A percentile compares a stretch with the other conserved stretches of the same genome.
phyloP scores from a whole-genome alignment of 2,797 vertebrate species.

The Pyrocephalus nanus region DNA sequence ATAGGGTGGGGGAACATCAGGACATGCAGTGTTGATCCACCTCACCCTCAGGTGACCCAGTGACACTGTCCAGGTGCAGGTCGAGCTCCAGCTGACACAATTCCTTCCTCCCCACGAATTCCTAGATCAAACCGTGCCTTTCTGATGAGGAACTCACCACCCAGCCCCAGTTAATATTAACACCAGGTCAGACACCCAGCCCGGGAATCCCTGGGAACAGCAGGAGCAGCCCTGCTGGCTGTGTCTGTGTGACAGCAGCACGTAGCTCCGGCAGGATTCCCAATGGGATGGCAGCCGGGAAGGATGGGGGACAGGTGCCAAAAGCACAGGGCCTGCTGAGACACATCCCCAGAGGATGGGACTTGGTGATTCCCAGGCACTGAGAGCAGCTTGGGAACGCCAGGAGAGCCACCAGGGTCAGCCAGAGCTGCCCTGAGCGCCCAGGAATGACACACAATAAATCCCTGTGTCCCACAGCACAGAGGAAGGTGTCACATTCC shows the following conservation, averaged over 20 bases:
- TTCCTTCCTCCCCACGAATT: not conserved
- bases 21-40: not conserved
- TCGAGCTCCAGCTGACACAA: not conserved
- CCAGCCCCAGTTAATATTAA: not conserved
- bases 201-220: not conserved
- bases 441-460: not conserved
- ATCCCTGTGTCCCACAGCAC: not conserved
- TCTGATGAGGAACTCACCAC: not conserved
- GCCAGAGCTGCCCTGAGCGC: not conserved
- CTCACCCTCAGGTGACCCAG: not conserved
- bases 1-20: not conserved
- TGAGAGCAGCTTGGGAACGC: not conserved
- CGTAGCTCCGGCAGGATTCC: not conserved
- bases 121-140: not conserved
- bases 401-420: not conserved
- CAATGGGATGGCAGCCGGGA: not conserved
- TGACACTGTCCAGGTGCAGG: fast-evolving
- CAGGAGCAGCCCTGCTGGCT: not conserved
- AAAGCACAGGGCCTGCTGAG: not conserved
- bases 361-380: not conserved
- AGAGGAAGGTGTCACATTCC: not conserved
- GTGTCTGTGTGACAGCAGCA: not conserved
- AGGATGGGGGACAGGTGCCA: not conserved
- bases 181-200: not conserved
- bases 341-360: not conserved